phyloP scores from a whole-genome alignment of 2,797 vertebrate genomes.

The Malacoctenus gilli region DNA sequence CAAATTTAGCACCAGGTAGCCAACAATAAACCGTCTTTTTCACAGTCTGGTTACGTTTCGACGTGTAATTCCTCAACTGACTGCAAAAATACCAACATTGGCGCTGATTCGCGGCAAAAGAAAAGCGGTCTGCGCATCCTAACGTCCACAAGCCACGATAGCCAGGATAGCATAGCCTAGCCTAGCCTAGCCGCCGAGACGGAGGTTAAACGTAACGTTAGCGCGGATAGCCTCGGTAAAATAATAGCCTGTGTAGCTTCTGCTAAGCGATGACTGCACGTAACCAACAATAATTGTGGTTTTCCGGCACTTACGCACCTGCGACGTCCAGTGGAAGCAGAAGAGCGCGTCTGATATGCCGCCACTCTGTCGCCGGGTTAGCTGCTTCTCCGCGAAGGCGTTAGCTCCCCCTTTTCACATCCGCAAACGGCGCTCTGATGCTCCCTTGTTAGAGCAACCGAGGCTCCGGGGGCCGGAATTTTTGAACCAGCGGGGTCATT shows the following conservation, averaged over 20 bases:
- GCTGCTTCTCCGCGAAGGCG: constrained; percentile 24
- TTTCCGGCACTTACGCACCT: constrained; percentile 35
- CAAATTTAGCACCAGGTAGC: neutral
- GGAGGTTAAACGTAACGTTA: constrained; percentile 29
- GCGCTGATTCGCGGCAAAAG: constrained; percentile 35
- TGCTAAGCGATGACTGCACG: constrained; percentile 2
- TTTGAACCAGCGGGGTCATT: constrained; percentile 5
- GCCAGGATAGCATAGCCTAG: constrained; percentile 46
- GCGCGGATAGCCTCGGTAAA: constrained; percentile 27
- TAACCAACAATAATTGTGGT: constrained; percentile 9
- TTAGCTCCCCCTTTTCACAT: constrained; percentile 1
- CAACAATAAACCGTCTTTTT: too few species aligned
- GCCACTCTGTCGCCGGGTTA: constrained; percentile 3
- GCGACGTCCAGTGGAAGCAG: constrained; percentile 1
- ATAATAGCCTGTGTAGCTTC: constrained; percentile 5
- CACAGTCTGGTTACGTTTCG: too few species aligned
- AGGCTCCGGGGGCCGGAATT: constrained; percentile 40
- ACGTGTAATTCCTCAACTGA: neutral
- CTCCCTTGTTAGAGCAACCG: constrained; percentile 52
- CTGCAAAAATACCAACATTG: constrained; percentile 31
- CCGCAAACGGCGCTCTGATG: constrained; percentile 54
- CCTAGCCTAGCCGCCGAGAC: constrained; percentile 35
- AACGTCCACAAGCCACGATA: constrained; percentile 43
- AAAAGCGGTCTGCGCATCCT: constrained; percentile 52
- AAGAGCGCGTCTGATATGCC: neutral